Base-by-base conservation (phyloP, 2,113 vertebrate species). In the Poecile atricapillus region DNA sequence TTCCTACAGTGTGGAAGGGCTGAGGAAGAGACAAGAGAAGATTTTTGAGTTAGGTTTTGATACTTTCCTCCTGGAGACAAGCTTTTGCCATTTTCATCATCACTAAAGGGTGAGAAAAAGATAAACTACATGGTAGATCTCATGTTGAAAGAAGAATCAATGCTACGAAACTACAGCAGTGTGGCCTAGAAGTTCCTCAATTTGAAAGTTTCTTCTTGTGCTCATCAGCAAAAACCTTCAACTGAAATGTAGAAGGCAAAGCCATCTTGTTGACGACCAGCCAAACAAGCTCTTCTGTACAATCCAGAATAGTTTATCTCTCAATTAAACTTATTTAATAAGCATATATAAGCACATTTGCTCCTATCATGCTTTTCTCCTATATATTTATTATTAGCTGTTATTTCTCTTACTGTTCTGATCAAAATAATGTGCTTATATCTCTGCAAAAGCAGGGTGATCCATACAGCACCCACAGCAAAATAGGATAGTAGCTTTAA, bases 71-170 rank as follows among this genome's bases (percentile, higher is more conserved):
- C 82, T 67, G 15, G n/a, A 81, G 50, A 55, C 21, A 90, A 20
- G 18, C 43, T 56, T 47, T 47, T 89, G 35, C 68, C 30, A 41
- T 46, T 46, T 86, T 77, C 1, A 0, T 52, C 50, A 19, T 44
- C 37, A 35, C 15, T 43, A 41, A 60, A 24, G 21, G 52, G 15
- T 65, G 46, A 88, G 59, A 78, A 94, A 83, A 92, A 92, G 24
- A 90, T 62, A 90, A 96, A 96, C 65, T 59, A 44, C 16, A 52
- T 0, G 0, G 43, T 52, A 67, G 50, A 47, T 74, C 39, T 91
- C 56, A 59, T 71, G 55, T 33, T 81, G 80, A 96, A 97, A 93
- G 89, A 94, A 96, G 94, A 97, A 96, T 97, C 86, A 95, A 75
- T 83, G 76, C 55, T 88, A 37, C 63, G 85, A 86, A 90, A 90